phyloP scores from a whole-genome alignment of 2,888 invertebrate genomes.

The Exocentrus adspersus region DNA sequence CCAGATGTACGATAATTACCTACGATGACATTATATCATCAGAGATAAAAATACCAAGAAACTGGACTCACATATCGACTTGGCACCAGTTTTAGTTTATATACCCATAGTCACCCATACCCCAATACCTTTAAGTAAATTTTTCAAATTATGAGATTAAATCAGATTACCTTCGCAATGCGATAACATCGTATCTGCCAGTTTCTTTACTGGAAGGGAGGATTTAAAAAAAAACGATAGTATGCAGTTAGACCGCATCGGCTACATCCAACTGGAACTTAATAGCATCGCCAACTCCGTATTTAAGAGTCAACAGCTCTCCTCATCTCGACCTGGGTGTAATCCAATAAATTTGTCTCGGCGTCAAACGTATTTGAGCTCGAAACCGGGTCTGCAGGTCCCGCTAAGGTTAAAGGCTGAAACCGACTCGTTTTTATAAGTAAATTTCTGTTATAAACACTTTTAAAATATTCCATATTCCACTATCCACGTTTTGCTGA shows the following conservation, averaged over 20 bases:
- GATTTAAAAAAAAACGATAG: not conserved
- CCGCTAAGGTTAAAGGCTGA: slow-evolving; percentile 24
- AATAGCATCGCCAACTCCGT: slow-evolving; percentile 3
- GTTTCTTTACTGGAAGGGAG: not conserved
- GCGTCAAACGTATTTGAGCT: slow-evolving; percentile 21
- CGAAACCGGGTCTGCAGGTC: slow-evolving; percentile 15
- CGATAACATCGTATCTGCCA: not conserved
- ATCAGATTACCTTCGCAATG: not conserved
- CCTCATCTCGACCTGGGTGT: slow-evolving; percentile 22
- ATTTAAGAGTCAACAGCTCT: slow-evolving; percentile 16
- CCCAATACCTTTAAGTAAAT: no score
- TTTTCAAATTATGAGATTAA: no score
- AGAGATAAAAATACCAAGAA: no score
- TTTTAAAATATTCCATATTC: not conserved
- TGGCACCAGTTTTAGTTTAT: no score
- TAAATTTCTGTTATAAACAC: slow-evolving; percentile 9
- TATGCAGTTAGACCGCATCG: not conserved
- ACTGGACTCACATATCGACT: no score
- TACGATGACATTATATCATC: no score
- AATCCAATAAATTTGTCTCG: slow-evolving; percentile 23
- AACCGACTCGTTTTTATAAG: slow-evolving; percentile 5
- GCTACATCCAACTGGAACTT: slow-evolving; percentile 1
- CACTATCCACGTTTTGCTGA: not conserved
- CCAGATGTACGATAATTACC: no score
- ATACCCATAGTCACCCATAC: no score